A percentile compares a stretch with the other conserved stretches of the same genome.
phyloP scores from a whole-genome alignment of 2,113 vertebrate genomes.

The Corythoichthys intestinalis region DNA sequence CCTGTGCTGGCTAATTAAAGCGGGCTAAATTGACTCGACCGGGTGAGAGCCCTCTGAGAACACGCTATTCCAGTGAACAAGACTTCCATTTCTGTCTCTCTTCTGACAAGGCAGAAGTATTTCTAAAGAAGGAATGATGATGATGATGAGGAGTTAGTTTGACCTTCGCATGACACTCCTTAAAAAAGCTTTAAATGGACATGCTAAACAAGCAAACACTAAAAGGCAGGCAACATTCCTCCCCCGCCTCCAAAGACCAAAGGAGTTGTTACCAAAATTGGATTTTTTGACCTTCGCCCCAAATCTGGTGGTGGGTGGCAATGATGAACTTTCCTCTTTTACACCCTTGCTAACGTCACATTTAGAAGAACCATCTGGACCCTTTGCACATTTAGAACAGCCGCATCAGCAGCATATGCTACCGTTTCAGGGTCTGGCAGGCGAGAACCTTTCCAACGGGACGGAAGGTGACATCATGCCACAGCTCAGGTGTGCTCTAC shows the following conservation, averaged over 20 bases:
- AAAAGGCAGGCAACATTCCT: not conserved
- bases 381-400: constrained; percentile 59
- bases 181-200: not conserved
- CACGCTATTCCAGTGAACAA: constrained; percentile 33
- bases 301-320: constrained; percentile 33
- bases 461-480: constrained; percentile 57
- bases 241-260: not conserved
- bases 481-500: constrained; percentile 35
- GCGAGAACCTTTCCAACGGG: constrained; percentile 40
- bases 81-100: constrained; percentile 14
- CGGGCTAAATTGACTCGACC: constrained; percentile 43
- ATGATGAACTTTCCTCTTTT: constrained; percentile 31
- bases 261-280: constrained; percentile 31
- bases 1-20: constrained; percentile 57
- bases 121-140: constrained; percentile 4
- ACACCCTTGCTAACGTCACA: constrained; percentile 32
- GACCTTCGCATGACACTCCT: not conserved
- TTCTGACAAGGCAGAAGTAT: constrained; percentile 23
- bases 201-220: not conserved
- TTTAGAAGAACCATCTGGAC: constrained; percentile 68
- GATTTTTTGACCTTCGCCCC: constrained; percentile 48
- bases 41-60: constrained; percentile 37
- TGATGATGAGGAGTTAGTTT: constrained; percentile 1
- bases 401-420: constrained; percentile 65
- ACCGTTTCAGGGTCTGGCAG: constrained; percentile 59